These are phyloP conservation scores for Ashinkailepas kermadecensis DNA, from an alignment of 2,888 invertebrate genomes.

Conservation along the genomic window DNA sequence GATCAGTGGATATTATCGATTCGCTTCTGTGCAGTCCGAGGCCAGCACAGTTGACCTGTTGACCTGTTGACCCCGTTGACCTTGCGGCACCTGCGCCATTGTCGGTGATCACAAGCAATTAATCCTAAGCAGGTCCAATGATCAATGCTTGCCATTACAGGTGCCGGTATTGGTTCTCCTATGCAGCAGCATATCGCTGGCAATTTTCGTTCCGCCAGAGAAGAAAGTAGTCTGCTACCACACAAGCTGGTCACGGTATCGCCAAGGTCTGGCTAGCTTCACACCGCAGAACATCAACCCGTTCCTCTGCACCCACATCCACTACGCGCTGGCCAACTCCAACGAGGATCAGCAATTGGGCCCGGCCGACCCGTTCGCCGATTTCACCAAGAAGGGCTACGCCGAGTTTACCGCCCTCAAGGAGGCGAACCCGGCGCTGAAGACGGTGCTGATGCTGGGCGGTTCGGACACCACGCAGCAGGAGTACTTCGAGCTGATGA, in stretches of 20 bases:
- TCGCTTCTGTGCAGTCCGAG: too few species aligned
- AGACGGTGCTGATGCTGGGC: not conserved
- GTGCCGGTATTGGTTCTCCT: too few species aligned
- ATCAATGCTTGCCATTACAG: too few species aligned
- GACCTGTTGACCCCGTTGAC: too few species aligned
- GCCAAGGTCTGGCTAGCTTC: constrained; percentile 45
- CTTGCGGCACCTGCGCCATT: too few species aligned
- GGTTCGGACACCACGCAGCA: not conserved
- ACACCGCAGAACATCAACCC: constrained; percentile 90
- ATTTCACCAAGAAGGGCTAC: not conserved
- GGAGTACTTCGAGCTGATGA: not conserved
- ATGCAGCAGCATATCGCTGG: too few species aligned
- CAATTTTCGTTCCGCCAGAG: too few species aligned
- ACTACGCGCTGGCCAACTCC: constrained; percentile 86
- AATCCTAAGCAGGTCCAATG: too few species aligned
- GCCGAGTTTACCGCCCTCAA: not conserved
- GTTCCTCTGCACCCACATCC: constrained; percentile 82
- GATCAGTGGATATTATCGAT: too few species aligned
- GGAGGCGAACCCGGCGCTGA: not conserved
- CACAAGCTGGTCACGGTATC: not conserved
- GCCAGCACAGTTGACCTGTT: too few species aligned
- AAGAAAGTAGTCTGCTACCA: not conserved
- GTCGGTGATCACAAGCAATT: too few species aligned
- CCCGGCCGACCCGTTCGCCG: not conserved
- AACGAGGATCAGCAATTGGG: constrained; percentile 57